Evolutionary conservation across 2,888 invertebrate genomes (phyloP).

Genomic region (Choreutis nemorana): DNA sequence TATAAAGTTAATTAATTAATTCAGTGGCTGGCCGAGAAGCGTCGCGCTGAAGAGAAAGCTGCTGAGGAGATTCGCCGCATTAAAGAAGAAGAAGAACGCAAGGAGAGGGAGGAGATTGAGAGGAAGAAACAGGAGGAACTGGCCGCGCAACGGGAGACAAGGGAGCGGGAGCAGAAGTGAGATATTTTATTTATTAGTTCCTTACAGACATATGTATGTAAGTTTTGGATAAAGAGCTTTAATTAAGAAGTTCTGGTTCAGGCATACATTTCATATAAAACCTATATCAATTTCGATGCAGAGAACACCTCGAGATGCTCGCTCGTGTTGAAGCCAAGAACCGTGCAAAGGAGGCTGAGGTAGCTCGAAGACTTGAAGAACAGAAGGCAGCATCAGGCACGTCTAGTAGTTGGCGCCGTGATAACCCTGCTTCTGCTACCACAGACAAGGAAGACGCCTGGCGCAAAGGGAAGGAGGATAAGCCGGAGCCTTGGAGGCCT

Average conservation of each 20-base stretch:
- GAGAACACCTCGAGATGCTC: conserved; percentile 72
- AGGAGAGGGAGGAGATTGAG: conserved; percentile 63
- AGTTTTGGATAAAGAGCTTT: not conserved
- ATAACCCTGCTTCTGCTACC: conserved; percentile 17
- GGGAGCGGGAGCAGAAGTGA: conserved; percentile 57
- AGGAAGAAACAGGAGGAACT: conserved; percentile 59
- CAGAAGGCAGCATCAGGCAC: conserved; percentile 29
- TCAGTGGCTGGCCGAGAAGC: conserved; percentile 75
- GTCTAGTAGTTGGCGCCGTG: conserved; percentile 33
- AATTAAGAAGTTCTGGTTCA: not conserved
- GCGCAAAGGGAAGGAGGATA: conserved; percentile 29
- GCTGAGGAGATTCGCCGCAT: conserved; percentile 70
- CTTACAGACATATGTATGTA: not conserved
- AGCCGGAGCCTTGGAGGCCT: conserved; percentile 32
- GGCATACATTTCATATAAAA: too few relatives aligned
- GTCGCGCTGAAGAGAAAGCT: conserved; percentile 73
- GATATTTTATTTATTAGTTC: not conserved
- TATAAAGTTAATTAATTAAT: too few relatives aligned
- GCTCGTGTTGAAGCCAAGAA: conserved; percentile 72
- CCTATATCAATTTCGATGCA: too few relatives aligned
- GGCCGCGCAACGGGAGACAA: conserved; percentile 58
- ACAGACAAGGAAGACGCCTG: conserved; percentile 17
- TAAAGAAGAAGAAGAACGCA: conserved; percentile 70
- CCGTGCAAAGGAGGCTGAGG: conserved; percentile 75
- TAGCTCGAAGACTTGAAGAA: conserved; percentile 67